Evolutionary conservation across 1,140 invertebrate species (phyloP).

Genomic region (Zeugodacus cucurbitae): DNA sequence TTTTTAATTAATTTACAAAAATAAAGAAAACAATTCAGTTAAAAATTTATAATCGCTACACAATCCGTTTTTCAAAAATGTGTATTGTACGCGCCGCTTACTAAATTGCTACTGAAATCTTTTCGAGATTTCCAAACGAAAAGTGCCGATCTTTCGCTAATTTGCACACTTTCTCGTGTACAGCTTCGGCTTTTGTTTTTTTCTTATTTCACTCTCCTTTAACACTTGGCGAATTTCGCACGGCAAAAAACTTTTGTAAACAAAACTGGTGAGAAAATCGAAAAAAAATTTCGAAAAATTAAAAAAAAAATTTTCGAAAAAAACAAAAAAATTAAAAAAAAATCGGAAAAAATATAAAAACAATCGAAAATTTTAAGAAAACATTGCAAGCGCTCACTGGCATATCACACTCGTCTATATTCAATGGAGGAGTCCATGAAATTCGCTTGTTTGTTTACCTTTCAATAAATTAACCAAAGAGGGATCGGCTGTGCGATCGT

Average conservation of each 20-base stretch:
- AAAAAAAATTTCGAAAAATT: background rate
- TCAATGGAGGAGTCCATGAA: slow-evolving; percentile 8
- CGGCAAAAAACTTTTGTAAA: too few relatives aligned
- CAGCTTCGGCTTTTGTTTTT: background rate
- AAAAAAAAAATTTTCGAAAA: background rate
- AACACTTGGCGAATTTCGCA: background rate
- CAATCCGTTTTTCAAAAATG: background rate
- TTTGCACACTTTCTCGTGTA: background rate
- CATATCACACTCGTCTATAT: background rate
- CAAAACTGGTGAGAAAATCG: background rate
- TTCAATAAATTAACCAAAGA: background rate
- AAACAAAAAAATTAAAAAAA: background rate
- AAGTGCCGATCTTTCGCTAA: background rate
- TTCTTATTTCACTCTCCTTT: background rate
- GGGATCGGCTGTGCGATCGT: background rate
- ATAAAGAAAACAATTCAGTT: background rate
- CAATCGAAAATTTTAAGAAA: background rate
- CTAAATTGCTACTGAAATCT: background rate
- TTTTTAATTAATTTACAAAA: background rate
- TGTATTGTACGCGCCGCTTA: background rate
- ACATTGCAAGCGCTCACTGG: background rate
- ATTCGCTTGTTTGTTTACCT: background rate
- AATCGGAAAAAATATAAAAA: too few relatives aligned
- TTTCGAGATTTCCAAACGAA: background rate
- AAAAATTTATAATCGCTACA: background rate